These are phyloP conservation scores for Steinernema khuongi DNA, from an alignment of 1,140 invertebrate species.

Conservation along the genomic window DNA sequence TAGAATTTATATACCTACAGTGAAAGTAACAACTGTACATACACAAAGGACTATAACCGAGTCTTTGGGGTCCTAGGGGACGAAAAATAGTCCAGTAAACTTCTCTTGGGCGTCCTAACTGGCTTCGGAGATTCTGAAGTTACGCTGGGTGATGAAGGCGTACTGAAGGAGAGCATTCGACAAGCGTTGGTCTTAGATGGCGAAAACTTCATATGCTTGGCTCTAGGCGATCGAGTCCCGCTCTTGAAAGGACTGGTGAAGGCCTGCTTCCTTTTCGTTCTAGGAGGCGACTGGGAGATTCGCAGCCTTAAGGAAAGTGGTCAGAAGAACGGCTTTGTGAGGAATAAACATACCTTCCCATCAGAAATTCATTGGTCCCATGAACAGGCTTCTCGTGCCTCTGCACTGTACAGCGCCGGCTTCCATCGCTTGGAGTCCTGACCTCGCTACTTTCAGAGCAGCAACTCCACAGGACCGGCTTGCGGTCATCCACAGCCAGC, in stretches of 20 bases:
- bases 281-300: not conserved
- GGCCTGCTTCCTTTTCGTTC: not conserved
- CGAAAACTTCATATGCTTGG: not conserved
- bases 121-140: not conserved
- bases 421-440: not conserved
- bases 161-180: not conserved
- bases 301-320: not conserved
- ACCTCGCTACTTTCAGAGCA: not conserved
- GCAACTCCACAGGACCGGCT: not conserved
- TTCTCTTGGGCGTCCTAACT: not conserved
- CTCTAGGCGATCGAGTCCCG: not conserved
- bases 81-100: not conserved
- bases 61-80: too few species aligned
- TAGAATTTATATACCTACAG: too few species aligned
- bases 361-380: not conserved
- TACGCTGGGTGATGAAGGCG: not conserved
- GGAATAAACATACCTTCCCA: not conserved
- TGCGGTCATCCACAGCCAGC: not conserved
- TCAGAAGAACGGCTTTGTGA: not conserved
- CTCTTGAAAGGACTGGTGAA: not conserved
- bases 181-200: not conserved
- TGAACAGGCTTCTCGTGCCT: not conserved
- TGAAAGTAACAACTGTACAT: too few species aligned
- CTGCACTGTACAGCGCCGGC: not conserved
- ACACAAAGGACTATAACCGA: too few species aligned